Evolutionary conservation across 2,888 invertebrate species (phyloP), one percentile per base, ranked within the genome.

Genomic region (Trichogramma dendrolimi): DNA sequence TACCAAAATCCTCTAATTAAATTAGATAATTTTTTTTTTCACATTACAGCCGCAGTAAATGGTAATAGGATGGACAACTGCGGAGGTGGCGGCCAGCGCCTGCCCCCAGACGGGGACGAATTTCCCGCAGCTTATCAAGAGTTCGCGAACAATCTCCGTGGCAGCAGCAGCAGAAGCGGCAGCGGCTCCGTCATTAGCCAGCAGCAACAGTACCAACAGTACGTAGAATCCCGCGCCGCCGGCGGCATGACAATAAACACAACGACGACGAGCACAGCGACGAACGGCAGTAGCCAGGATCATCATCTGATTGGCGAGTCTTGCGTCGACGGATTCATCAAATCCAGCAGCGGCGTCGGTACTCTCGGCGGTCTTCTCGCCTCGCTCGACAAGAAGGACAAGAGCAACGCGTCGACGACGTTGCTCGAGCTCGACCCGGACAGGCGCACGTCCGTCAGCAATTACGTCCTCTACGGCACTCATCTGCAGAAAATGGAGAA

Each of bases 71-170:
- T 82, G 82, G 82, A 82, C 70, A 79, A 79, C 71, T 82, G 81
- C 68, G 83, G 84, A 68, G 84, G 84, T 70, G 84, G 84, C 70
- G 86, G 87, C 74, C 87, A 88, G 55, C 84, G 91, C 71, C 87
- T 89, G 76, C 91, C 91, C 68, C 91, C 91, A 50, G 91, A 91
- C 79, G 91, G 91, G 71, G 89, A 90, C 79, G 91, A 91, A 79
- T 90, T 90, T 77, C 90, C 91, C 59, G 82, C 83, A 53, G 87
- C 87, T 71, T 86, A 84, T 70, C 82, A 86, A 71, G 89, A 89
- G 75, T 79, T 75, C 66, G 72, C 66, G 39, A 81, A 65, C 14
- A 81, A 81, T 71, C 76, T 58, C 7, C 52, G 38, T n/a, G 27
- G 66, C 67, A 71, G 71, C 70, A 67, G 64, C 70, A 68, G 63